Evolutionary conservation across 2,888 invertebrate genomes (phyloP), one percentile per base, ranked within the genome.

Genomic region (Chymomyza fuscimana): DNA sequence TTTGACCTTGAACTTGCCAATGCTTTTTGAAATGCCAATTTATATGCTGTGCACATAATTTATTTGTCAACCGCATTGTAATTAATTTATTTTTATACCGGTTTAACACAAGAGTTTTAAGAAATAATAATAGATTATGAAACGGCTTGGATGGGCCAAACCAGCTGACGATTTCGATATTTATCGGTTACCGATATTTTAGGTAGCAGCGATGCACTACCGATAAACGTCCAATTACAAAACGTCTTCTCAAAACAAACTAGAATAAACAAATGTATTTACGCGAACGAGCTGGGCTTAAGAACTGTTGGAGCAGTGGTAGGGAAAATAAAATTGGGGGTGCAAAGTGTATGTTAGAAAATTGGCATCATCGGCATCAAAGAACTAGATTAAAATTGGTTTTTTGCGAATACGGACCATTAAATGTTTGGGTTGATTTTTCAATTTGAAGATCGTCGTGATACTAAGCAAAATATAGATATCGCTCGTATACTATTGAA

Each of bases 351-450:
- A 97, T 90, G 96, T 97, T 40, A 97, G 97, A 16, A 97, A 97
- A 90, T 93, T 97, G 82, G 96, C 96, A 5, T 96, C 95, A 81
- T 96, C 96, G 81, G 96, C 96, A 4, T 95, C 96, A 61, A 96
- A 96, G 90, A 95, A 95, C 88, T 96, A 96, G 91, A 94, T 96
- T 73, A 97, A 97, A 91, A 95, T 95, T 81, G 95, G 95, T n/a
- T 97, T 97, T 1, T 90, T 94, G 94, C 78, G 95, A 96, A 92
- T 97, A 96, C 91, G 97, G 97, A 1, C 95, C 96, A 2, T 92
- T 97, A 72, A 97, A 96, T 92, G 96, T 97, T 5, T 97, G 97
- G 97, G 96, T 97, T 10, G 97, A 97, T 96, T 92, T 96, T 96
- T 36, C 96, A 96, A 91, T 96, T 95, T 91, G 96, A 96, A 91